Percentiles rank a stretch among this genome's conserved stretches.
Evolutionary conservation across 2,888 invertebrate genomes (phyloP).

Genomic region (Limnephilus marmoratus): DNA sequence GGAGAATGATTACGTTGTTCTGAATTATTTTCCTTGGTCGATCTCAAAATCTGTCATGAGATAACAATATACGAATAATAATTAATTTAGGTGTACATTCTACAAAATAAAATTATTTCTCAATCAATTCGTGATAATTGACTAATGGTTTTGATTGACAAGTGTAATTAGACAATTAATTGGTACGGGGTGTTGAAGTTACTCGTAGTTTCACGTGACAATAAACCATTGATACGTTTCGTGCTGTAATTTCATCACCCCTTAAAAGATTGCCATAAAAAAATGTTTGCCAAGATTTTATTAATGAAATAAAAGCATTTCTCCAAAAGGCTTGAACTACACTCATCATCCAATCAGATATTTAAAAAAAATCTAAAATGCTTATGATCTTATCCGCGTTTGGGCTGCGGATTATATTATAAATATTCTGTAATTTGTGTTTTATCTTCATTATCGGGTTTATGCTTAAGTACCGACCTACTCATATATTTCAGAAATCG

Average conservation of each 20-base stretch:
- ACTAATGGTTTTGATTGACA: not conserved
- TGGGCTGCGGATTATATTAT: not conserved
- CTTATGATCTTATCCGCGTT: not conserved
- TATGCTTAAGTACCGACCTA: not conserved
- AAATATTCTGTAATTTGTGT: not conserved
- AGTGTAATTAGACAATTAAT: not conserved
- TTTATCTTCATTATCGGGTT: not conserved
- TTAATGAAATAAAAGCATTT: not conserved
- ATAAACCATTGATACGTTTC: not conserved
- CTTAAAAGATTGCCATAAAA: not conserved
- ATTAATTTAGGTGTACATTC: not conserved
- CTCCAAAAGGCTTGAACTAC: not conserved
- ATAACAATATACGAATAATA: not conserved
- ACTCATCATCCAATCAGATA: not conserved
- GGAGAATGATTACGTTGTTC: not conserved
- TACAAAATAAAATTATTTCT: not conserved
- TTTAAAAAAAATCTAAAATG: not conserved
- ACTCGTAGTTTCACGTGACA: not conserved
- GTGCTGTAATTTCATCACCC: not conserved
- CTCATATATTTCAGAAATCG: not conserved
- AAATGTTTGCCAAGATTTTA: not conserved
- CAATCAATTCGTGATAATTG: not conserved
- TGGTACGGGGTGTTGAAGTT: not conserved
- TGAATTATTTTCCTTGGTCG: not conserved
- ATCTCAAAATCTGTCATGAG: not conserved